Base-by-base conservation (phyloP, 2,797 vertebrate genomes). In the Sebastes taczanowskii region DNA sequence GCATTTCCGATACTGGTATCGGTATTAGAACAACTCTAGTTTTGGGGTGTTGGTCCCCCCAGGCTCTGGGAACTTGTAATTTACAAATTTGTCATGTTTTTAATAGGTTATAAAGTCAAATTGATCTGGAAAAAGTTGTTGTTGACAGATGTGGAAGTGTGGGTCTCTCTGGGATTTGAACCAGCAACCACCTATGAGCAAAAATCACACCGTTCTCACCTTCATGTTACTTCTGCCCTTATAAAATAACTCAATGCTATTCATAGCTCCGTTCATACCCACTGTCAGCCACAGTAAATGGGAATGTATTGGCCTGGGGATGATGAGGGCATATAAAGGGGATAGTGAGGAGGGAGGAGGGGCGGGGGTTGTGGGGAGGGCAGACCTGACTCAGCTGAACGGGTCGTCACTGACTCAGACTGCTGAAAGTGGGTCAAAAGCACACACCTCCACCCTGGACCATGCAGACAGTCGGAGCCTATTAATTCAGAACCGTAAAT, bases 321-420 rank as follows among this genome's bases (percentile, higher is more conserved):
- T 77, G 85, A 88, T 82, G 86, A 89, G 84, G 84, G 74, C 78
- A 61, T 22, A 70, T 77, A 78, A 85, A 87, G 76, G 73, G 62
- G 76, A 66, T 8, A 16, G 83, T 18, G 67, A 72, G 76, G 77
- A 46, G 60, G 62, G 4, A 6, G 13, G 38, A 25, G 30, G 53
- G 29, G 46, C 1, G 38, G 30, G 46, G 34, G 52, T 49, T 49
- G 18, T n/a, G 30, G 46, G 20, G 42, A 18, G 65, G 58, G 69
- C n/a, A 35, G 76, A 70, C 71, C 87, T 93, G 91, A 92, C 85
- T 93, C 91, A 87, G 91, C 91, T 77, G 32, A 86, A 82, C 4
- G 25, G 58, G 42, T 69, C 34, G 3, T 23, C 72, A 18, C 59
- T 63, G 79, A 85, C 82, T 80, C 81, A 71, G 55, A 79, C 77